phyloP scores from a whole-genome alignment of 2,888 invertebrate genomes.

The Aphodius sticticus region DNA sequence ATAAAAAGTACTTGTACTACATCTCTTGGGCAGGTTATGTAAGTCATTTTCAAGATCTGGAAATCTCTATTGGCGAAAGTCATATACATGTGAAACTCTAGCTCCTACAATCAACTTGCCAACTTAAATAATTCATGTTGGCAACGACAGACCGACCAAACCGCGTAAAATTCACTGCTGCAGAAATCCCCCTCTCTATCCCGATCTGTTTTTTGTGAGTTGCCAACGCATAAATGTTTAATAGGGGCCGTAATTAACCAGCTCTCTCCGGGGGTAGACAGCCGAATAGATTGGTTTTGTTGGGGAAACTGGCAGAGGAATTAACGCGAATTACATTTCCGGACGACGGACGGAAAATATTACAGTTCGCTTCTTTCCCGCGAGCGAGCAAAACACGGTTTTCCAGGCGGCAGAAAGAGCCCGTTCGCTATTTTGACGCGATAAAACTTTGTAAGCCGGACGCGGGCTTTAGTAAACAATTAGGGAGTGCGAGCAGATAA shows the following conservation, averaged over 20 bases:
- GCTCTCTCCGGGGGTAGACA: background rate
- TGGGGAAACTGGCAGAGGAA: background rate
- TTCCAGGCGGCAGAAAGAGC: background rate
- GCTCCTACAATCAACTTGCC: too few species aligned
- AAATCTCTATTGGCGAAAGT: too few species aligned
- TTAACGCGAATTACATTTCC: background rate
- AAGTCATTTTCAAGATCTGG: too few species aligned
- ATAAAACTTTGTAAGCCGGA: background rate
- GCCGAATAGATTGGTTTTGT: background rate
- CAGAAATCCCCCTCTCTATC: too few species aligned
- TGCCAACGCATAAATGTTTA: background rate
- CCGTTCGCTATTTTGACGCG: background rate
- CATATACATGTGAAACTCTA: too few species aligned
- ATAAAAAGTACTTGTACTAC: too few species aligned
- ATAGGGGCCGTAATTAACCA: background rate
- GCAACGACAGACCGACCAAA: too few species aligned
- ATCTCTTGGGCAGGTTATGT: too few species aligned
- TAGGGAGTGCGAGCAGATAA: background rate
- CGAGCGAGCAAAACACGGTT: background rate
- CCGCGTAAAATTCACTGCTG: too few species aligned
- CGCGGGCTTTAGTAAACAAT: background rate
- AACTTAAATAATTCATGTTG: too few species aligned
- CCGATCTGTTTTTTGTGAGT: background rate
- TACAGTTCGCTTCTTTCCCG: background rate
- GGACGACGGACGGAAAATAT: background rate